A percentile compares a stretch with the other conserved stretches of the same genome.
Evolutionary conservation across 2,797 vertebrate genomes (phyloP).

Genomic region (Coluber constrictor): DNA sequence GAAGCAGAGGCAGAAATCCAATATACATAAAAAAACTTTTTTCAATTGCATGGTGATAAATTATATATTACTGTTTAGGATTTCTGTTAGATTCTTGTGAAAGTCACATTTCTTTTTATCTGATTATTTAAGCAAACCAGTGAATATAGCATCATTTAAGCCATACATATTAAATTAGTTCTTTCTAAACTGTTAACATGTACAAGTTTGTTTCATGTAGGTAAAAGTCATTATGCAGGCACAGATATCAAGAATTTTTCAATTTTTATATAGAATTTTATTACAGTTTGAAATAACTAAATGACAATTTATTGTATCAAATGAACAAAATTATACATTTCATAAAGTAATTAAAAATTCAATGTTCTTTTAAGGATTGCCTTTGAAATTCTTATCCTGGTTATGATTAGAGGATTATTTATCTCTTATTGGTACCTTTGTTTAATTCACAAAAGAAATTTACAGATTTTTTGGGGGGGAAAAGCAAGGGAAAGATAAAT

Average conservation of each 20-base stretch:
- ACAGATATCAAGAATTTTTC: background rate
- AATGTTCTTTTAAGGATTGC: background rate
- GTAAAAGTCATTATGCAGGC: background rate
- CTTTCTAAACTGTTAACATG: background rate
- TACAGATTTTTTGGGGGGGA: background rate
- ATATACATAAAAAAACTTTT: background rate
- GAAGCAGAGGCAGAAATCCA: constrained; percentile 3
- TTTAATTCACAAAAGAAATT: background rate
- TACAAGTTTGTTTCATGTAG: background rate
- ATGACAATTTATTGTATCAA: background rate
- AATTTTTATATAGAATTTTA: background rate
- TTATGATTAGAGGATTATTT: background rate
- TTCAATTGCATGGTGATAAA: background rate
- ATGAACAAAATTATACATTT: background rate
- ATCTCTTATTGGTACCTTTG: background rate
- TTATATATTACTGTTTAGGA: background rate
- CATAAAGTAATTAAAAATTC: background rate
- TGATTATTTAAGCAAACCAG: background rate
- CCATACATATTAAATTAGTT: background rate
- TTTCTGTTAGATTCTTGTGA: background rate
- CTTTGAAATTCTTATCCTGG: background rate
- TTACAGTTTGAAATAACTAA: background rate
- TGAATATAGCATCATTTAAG: background rate
- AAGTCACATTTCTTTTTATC: background rate
- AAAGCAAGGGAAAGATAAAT: background rate